These are phyloP conservation scores for Electrona antarctica DNA, from an alignment of 2,113 vertebrate species.

Conservation along the genomic window DNA sequence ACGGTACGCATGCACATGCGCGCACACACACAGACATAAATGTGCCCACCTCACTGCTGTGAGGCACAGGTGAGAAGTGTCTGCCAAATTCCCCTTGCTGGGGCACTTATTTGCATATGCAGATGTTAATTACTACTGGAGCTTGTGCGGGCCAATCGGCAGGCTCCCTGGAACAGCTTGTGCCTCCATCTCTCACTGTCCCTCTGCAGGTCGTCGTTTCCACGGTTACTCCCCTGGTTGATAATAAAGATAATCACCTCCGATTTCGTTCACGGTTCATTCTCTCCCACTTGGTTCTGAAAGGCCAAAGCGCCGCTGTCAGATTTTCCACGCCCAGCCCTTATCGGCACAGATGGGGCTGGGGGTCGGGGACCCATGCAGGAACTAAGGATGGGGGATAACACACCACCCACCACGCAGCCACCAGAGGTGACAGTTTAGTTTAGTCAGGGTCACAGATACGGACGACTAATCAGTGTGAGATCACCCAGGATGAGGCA, in stretches of 20 bases:
- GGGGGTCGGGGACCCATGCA: conserved; percentile 26
- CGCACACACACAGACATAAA: too few relatives aligned
- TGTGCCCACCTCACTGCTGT: conserved; percentile 30
- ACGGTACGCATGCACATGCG: too few relatives aligned
- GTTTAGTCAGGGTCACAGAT: conserved; percentile 57
- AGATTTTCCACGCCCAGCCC: conserved; percentile 63
- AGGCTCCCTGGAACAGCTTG: conserved; percentile 65
- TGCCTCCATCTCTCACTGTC: conserved; percentile 11
- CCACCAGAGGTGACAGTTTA: conserved; percentile 54
- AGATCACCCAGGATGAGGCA: conserved; percentile 61
- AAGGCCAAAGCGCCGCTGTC: conserved; percentile 65
- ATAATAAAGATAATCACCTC: conserved; percentile 80
- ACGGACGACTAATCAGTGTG: conserved; percentile 53
- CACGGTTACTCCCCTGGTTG: conserved; percentile 69
- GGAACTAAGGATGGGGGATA: conserved; percentile 24
- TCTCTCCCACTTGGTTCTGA: conserved; percentile 62
- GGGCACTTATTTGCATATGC: conserved; percentile 73
- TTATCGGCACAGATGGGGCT: conserved; percentile 51
- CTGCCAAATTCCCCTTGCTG: conserved; percentile 66
- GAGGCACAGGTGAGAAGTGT: conserved; percentile 63
- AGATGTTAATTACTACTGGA: conserved; percentile 77
- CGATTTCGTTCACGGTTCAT: conserved; percentile 76
- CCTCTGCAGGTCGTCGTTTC: conserved; percentile 55
- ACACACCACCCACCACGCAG: conserved; percentile 66
- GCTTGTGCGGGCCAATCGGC: conserved; percentile 71